Evolutionary conservation across 1,140 invertebrate genomes (phyloP).

Genomic region (Piezodorus guildinii): DNA sequence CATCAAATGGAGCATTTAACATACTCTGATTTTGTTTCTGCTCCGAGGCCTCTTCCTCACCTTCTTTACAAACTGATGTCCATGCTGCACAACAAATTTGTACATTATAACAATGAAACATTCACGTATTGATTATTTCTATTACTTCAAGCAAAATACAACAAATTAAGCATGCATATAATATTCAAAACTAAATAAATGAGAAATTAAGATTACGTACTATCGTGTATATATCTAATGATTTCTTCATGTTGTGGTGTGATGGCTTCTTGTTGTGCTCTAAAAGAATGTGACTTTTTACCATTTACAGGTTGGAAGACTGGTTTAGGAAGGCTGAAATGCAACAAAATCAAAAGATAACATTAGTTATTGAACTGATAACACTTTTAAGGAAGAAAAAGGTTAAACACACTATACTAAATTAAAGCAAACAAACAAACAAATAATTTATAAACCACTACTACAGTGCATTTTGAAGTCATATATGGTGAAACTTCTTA

Average conservation of each 20-base stretch:
- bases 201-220: constrained; percentile 37
- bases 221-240: constrained; percentile 59
- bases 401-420: too few relatives aligned
- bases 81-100: constrained; percentile 35
- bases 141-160: background rate
- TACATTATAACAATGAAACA: background rate
- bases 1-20: background rate
- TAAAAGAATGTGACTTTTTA: constrained; percentile 47
- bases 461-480: too few relatives aligned
- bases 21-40: constrained; percentile 12
- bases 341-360: too few relatives aligned
- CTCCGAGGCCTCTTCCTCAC: constrained; percentile 36
- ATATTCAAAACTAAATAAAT: too few relatives aligned
- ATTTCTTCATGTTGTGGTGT: constrained; percentile 61
- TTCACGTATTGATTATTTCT: background rate
- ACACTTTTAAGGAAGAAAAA: too few relatives aligned
- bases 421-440: too few relatives aligned
- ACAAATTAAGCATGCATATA: background rate
- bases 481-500: too few relatives aligned
- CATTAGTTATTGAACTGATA: too few relatives aligned
- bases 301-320: constrained; percentile 54
- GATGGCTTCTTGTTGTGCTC: constrained; percentile 50
- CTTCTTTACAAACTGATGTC: constrained; percentile 40
- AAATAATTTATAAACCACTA: too few relatives aligned
- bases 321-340: constrained; percentile 51